A percentile compares a stretch with the other conserved stretches of the same genome.
phyloP scores from a whole-genome alignment of 1,140 invertebrate genomes.

The Temnothorax nylanderi region DNA sequence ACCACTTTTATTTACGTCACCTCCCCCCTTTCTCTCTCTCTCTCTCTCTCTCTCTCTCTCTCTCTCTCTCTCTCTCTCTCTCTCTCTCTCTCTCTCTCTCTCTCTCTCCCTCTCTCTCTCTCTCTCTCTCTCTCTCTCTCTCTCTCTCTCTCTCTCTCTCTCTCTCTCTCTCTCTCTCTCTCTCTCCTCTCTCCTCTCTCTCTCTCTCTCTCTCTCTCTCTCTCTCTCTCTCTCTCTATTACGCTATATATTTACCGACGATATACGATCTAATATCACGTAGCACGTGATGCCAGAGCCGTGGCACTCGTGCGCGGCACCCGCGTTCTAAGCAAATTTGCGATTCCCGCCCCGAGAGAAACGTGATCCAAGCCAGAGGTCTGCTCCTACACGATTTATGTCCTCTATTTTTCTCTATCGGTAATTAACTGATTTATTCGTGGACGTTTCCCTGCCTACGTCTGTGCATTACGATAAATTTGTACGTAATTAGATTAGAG shows the following conservation, averaged over 20 bases:
- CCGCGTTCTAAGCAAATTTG: slow-evolving; percentile 59
- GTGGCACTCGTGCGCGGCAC: slow-evolving; percentile 55
- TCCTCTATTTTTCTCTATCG: slow-evolving; percentile 1
- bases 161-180: slow-evolving; percentile 43
- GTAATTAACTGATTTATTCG: slow-evolving; percentile 38
- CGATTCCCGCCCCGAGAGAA: slow-evolving; percentile 9
- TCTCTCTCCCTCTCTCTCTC: slow-evolving; percentile 43
- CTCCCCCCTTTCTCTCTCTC: slow-evolving; percentile 23
- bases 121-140: slow-evolving; percentile 42
- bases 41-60: slow-evolving; percentile 43
- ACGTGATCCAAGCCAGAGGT: slow-evolving; percentile 44
- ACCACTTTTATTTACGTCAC: slow-evolving; percentile 52
- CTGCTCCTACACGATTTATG: slow-evolving; percentile 28
- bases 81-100: slow-evolving; percentile 49
- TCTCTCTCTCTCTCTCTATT: slow-evolving; percentile 38
- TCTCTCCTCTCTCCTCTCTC: slow-evolving; percentile 43
- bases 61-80: slow-evolving; percentile 42
- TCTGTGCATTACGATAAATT: not conserved
- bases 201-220: too few species aligned
- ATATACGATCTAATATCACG: slow-evolving; percentile 77
- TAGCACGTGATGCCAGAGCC: slow-evolving; percentile 52
- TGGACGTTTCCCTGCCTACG: not conserved
- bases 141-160: slow-evolving; percentile 49
- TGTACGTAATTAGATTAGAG: not conserved
- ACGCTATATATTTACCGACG: slow-evolving; percentile 71